Evolutionary conservation across 1,140 invertebrate genomes (phyloP), one percentile per base, ranked within the genome.

Genomic region (Trachymyrmex septentrionalis): DNA sequence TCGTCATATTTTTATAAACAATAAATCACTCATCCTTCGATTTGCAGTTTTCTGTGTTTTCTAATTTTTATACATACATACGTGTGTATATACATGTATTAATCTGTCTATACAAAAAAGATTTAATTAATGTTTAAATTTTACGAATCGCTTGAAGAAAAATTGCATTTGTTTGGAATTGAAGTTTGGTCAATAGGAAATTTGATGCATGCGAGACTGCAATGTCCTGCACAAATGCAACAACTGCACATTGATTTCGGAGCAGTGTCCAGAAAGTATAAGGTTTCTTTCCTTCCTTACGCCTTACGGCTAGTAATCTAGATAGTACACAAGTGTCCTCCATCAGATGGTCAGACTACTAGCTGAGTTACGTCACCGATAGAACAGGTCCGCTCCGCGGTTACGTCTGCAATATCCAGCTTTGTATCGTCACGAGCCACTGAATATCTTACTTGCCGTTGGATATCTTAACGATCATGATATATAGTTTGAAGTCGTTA

Each of bases 341-440:
- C 50, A 21, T 57, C 30, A 69, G 63, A 87, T 63, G 30, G 30
- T 30, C 5, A 34, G 30, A 38, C 34, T 0, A 6, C 1, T 1
- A 81, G 76, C 24, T 69, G 80, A 9, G 55, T 90, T 90, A 55
- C 89, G 30, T 90, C 89, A 90, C 44, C 55, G 86, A 34, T 34
- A 34, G 80, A 90, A 90, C 89, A 87, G 80, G 85, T 90, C 73
- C 5, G 30, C 30, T 76, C 19, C 30, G 85, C 21, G 85, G 69
- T 90, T 90, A 90, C 88, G 73, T 90, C 88, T 38, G 34, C 34
- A 90, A 89, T 86, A 30, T 73, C 27, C 24, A 84, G 14, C 7
- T 84, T 24, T 38, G 21, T 34, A 34, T 24, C 38, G 50, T 72
- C 55, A n/a, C 27, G 67, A 82, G 80, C 10, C 21, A 48, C 24